A percentile compares a stretch with the other conserved stretches of the same genome.
phyloP scores from a whole-genome alignment of 2,797 vertebrate species.

The Poecile montanus region DNA sequence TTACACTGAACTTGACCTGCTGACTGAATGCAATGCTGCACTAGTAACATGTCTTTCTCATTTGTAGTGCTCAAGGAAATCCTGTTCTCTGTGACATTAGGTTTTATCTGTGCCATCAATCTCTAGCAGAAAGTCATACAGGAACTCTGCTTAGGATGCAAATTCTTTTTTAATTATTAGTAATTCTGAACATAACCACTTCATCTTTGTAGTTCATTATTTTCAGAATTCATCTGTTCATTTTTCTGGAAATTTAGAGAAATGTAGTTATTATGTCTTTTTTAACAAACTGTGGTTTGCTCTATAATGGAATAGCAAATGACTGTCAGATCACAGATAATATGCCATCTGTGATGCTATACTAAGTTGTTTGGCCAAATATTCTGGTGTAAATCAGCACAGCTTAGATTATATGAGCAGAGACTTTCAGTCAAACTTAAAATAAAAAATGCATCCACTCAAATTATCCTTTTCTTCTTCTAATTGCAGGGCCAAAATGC shows the following conservation, averaged over 20 bases:
- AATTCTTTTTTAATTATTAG: neutral
- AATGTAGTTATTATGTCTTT: conserved; percentile 1
- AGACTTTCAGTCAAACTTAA: neutral
- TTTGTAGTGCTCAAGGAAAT: conserved; percentile 22
- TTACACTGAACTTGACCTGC: neutral
- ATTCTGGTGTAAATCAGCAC: neutral
- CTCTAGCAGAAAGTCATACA: neutral
- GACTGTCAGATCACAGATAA: conserved; percentile 15
- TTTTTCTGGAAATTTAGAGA: conserved; percentile 37
- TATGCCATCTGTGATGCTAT: conserved; percentile 20
- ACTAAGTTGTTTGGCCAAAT: neutral
- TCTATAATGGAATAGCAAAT: neutral
- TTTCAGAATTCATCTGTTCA: conserved; percentile 1
- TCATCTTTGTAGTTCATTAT: neutral
- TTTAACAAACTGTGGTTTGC: neutral
- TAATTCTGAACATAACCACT: neutral
- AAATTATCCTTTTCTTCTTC: neutral
- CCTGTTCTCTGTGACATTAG: neutral
- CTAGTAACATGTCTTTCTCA: neutral
- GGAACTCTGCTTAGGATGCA: neutral
- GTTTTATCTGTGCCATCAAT: conserved; percentile 14
- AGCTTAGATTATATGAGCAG: neutral
- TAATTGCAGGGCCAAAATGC: neutral
- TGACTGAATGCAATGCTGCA: neutral
- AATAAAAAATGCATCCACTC: neutral